phyloP scores from a whole-genome alignment of 2,113 vertebrate species.

The Protobothrops flavoviridis region DNA sequence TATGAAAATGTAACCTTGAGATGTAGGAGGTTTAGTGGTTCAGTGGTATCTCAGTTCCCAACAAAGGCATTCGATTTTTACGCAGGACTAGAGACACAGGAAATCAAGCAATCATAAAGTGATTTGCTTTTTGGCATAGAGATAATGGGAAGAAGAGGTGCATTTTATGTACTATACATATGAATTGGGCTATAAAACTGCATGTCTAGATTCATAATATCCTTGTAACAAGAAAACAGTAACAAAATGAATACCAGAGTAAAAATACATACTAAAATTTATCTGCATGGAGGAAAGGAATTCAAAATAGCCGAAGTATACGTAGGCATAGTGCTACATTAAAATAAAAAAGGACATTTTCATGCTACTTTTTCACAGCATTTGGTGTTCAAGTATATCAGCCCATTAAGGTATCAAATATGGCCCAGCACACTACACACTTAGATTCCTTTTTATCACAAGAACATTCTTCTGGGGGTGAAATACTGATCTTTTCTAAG shows the following conservation, averaged over 20 bases:
- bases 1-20: background rate
- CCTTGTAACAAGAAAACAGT: background rate
- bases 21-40: background rate
- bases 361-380: background rate
- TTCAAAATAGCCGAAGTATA: background rate
- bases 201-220: constrained; percentile 15
- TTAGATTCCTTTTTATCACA: background rate
- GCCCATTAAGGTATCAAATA: background rate
- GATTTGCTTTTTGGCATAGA: background rate
- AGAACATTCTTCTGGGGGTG: background rate
- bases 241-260: constrained; percentile 36
- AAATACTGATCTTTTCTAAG: background rate
- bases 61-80: background rate
- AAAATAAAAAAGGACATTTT: background rate
- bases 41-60: background rate
- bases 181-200: background rate
- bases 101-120: background rate
- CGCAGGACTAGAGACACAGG: background rate
- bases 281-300: constrained; percentile 51
- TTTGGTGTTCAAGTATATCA: background rate
- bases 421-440: background rate
- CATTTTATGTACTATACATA: constrained; percentile 21
- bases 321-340: constrained; percentile 5
- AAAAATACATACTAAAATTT: constrained; percentile 50
- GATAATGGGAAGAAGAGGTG: background rate